Evolutionary conservation across 1,140 invertebrate species (phyloP), one percentile per base, ranked within the genome.

Genomic region (Drosophila neocordata): DNA sequence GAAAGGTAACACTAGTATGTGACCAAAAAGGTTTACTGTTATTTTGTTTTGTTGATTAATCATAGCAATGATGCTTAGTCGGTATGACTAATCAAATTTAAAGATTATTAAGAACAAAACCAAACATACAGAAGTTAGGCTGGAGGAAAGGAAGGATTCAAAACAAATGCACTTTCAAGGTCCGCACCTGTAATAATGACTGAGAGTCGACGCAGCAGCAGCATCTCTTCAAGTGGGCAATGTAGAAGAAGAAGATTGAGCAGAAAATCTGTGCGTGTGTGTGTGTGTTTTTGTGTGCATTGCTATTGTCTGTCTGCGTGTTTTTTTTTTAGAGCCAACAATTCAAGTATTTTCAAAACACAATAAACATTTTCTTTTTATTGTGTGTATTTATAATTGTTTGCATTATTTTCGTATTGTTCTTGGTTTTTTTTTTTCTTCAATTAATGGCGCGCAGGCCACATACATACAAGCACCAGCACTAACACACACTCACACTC

Each of bases 341-440:
- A 69, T 85, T 87, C 79, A 83, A 87, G 83, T 88, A 88, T 79
- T 87, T 87, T 87, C 83, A 78, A 87, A 87, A 87, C 83, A 87
- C 79, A 79, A 87, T 87, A 87, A 87, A 88, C 20, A 65, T 73
- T 79, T 67, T 79, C 60, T 69, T 73, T 87, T 88, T 87, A 87
- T 85, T 88, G 79, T 71, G 84, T 70, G 71, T 88, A 88, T 84
- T 87, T 84, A 81, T 83, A 85, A 84, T 73, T 67, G 74, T 87
- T 81, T 84, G 72, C 66, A 88, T 65, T 76, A 66, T 59, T 34
- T 69, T 31, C 65, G 44, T 60, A 55, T 67, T 57, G 35, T 65
- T 65, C 62, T 12, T 65, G 12, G 56, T 48, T 8, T 56, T 53
- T 52, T 60, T 73, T 81, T 65, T 71, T 18, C 64, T 80, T 87